Evolutionary conservation across 2,888 invertebrate genomes (phyloP).

Genomic region (Biston stratarius): DNA sequence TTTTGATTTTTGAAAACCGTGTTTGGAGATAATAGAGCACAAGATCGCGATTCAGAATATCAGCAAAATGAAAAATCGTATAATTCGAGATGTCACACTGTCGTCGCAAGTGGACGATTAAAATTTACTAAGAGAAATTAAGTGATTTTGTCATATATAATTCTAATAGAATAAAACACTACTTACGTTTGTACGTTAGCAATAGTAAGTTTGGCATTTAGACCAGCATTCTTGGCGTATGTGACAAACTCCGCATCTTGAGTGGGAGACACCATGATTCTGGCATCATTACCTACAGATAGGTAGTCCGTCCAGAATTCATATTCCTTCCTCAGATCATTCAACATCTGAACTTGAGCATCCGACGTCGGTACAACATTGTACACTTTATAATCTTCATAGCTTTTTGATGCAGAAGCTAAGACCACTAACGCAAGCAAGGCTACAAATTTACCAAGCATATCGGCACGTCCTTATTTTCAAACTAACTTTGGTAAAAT

Average conservation of each 20-base stretch:
- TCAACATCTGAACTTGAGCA: slow-evolving; percentile 76
- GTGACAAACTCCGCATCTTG: slow-evolving; percentile 52
- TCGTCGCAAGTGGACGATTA: no score
- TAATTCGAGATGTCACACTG: no score
- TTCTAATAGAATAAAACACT: background rate
- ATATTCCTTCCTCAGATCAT: slow-evolving; percentile 68
- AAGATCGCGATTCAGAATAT: no score
- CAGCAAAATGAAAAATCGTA: no score
- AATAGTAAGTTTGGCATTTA: slow-evolving; percentile 52
- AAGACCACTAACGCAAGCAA: slow-evolving; percentile 39
- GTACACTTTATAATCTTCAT: slow-evolving; percentile 86
- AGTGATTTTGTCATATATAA: no score
- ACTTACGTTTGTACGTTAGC: slow-evolving; percentile 65
- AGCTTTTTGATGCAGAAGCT: slow-evolving; percentile 59
- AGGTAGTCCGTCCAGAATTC: slow-evolving; percentile 67
- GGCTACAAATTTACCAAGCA: slow-evolving; percentile 32
- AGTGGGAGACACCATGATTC: slow-evolving; percentile 59
- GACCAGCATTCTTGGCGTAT: slow-evolving; percentile 48
- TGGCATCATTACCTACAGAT: slow-evolving; percentile 62
- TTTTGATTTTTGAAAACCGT: no score
- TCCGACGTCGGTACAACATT: slow-evolving; percentile 75
- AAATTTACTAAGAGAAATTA: no score
- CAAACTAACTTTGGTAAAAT: slow-evolving; percentile 8
- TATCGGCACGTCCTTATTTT: slow-evolving; percentile 37
- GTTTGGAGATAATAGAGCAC: no score